phyloP scores from a whole-genome alignment of 2,797 vertebrate species.

The Sebastes cheni region DNA sequence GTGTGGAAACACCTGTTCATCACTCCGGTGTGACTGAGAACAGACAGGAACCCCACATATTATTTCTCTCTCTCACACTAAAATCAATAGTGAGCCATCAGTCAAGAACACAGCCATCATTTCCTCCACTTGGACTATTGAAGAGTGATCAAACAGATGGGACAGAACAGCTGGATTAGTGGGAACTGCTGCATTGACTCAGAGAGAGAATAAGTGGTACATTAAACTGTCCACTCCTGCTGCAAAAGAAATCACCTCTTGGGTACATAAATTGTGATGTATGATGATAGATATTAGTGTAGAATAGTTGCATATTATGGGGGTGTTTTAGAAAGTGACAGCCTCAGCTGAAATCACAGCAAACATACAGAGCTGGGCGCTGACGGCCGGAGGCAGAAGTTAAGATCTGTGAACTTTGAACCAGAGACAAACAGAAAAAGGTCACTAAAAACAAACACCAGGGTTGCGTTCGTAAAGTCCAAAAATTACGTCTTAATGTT shows the following conservation, averaged over 20 bases:
- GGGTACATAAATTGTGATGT: not conserved
- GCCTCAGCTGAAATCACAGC: not conserved
- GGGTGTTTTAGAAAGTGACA: not conserved
- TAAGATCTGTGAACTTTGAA: constrained; percentile 10
- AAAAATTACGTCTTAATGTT: too few species aligned
- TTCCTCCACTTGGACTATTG: constrained; percentile 17
- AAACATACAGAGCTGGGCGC: constrained; percentile 14
- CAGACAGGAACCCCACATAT: not conserved
- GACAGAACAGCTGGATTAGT: constrained; percentile 4
- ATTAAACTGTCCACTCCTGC: constrained; percentile 7
- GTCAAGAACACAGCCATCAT: not conserved
- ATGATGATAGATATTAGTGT: not conserved
- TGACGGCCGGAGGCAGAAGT: not conserved
- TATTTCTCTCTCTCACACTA: constrained; percentile 3
- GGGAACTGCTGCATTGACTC: not conserved
- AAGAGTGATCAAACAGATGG: constrained; percentile 25
- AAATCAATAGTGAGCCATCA: constrained; percentile 37
- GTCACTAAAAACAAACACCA: too few species aligned
- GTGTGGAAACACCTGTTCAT: constrained; percentile 10
- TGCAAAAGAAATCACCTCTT: not conserved
- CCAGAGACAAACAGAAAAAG: not conserved
- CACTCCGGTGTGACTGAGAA: not conserved
- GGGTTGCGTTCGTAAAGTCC: too few species aligned
- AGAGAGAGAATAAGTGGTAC: not conserved
- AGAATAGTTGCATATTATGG: not conserved